Evolutionary conservation across 1,140 invertebrate genomes (phyloP), one percentile per base, ranked within the genome.

Genomic region (Drosophila takahashii): DNA sequence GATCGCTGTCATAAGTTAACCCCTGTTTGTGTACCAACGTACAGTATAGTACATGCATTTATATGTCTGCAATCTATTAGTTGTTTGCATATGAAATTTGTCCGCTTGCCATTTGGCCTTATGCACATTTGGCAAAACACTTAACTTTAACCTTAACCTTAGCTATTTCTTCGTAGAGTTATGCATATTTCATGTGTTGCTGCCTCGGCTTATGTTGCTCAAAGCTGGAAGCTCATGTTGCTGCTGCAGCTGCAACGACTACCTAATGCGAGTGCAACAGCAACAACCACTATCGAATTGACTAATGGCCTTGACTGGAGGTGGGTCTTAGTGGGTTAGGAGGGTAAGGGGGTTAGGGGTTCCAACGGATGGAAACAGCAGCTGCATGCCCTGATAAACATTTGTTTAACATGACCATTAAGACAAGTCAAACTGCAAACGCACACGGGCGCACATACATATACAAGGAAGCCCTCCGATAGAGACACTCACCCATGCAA

Each of bases 401-500:
- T 87, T 87, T 87, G 83, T 87, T 87, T 87, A 87, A 87, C 83
- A 87, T 87, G 83, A 89, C 84, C 84, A 87, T 87, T 87, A 87
- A 87, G 83, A 79, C 83, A 87, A 87, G 83, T 87, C 83, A 87
- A 87, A 89, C 84, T 89, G 75, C 83, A 81, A 51, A 83, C 70
- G 56, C 79, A 75, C 64, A 75, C 61, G 52, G 37, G 16, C 41
- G 47, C 54, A 50, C 44, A 32, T 41, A 69, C 62, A 60, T 45
- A 34, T 39, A 45, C 27, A 26, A 36, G 27, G 26, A 36, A 22
- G 36, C 13, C 27, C n/a, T 37, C 22, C 22, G 42, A 50, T 66
- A 50, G 64, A 66, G 61, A 65, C 47, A 72, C 66, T 47, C 57
- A 57, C 37, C 51, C 72, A 62, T 75, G 71, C 73, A 56, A 75